These are phyloP conservation scores for Himalopsyche anomala DNA, from an alignment of 2,888 invertebrate species.

Conservation along the genomic window DNA sequence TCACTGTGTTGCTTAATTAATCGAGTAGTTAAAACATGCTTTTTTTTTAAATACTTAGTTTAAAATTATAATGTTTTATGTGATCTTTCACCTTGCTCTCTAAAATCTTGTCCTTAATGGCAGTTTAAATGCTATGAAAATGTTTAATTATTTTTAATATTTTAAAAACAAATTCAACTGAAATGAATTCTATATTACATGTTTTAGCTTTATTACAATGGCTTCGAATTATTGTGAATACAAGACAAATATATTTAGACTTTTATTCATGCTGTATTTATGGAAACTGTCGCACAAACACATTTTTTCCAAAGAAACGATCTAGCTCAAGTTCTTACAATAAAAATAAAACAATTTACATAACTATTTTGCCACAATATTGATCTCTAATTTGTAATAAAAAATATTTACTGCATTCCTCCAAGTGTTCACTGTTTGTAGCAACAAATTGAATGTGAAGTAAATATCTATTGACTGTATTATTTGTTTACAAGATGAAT, in stretches of 20 bases:
- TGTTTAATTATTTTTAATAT: too few species aligned
- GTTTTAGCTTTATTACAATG: background rate
- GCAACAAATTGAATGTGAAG: slow-evolving; percentile 22
- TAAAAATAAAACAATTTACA: background rate
- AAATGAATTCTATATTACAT: background rate
- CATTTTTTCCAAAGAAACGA: slow-evolving; percentile 31
- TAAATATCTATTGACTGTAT: slow-evolving; percentile 50
- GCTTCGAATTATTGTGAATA: too few species aligned
- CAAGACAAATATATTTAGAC: background rate
- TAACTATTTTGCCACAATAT: slow-evolving; percentile 28
- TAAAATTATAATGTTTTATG: too few species aligned
- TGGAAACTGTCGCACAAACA: slow-evolving; percentile 26
- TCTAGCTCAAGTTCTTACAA: slow-evolving; percentile 39
- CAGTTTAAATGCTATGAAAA: too few species aligned
- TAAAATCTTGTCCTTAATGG: too few species aligned
- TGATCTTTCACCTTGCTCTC: too few species aligned
- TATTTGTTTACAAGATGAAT: slow-evolving; percentile 61
- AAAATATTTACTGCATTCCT: slow-evolving; percentile 42
- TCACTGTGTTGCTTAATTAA: too few species aligned
- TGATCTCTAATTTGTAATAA: background rate
- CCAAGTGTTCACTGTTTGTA: slow-evolving; percentile 55
- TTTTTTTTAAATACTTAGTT: too few species aligned
- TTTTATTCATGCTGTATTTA: background rate
- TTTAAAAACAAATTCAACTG: too few species aligned
- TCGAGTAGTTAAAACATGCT: too few species aligned